Base-by-base conservation (phyloP, 2,888 invertebrate genomes). In the Eristalinus sepulchralis region DNA sequence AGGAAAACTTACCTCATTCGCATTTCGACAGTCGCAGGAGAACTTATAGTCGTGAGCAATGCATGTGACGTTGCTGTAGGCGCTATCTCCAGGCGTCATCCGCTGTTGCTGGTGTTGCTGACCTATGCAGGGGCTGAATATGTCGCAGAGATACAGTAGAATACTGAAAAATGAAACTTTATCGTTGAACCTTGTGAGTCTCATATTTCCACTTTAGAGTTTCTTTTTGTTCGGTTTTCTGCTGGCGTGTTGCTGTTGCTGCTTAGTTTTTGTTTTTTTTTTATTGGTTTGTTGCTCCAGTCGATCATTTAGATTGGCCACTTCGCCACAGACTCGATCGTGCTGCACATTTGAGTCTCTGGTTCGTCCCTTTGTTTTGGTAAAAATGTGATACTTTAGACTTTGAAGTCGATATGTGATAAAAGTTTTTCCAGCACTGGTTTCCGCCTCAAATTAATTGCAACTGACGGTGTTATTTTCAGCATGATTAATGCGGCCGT, bases 1-100 rank as follows among this genome's bases (percentile, higher is more conserved):
- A 1, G 34, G 36, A n/a, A 60, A 70, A 90, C 90, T 90, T 89
- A 93, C 93, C 91, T 90, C 90, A 27, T 91, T 89, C 36, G 83
- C 85, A 89, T 91, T 90, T 76, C 90, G 89, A 88, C 93, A 93
- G 88, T 93, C 92, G 66, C 93, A 93, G 77, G 91, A 91, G 77
- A 90, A 91, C 85, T 91, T 91, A 13, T 90, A 90, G 55, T 92
- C 92, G 72, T 91, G 91, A 27, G 90, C 89, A 73, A 90, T 89
- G 83, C 92, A 92, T 67, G 71, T 90, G 64, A 91, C 90, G 89
- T 91, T 92, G 66, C 33, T 75, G 66, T 63, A 83, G 67, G 75
- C 78, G 72, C 60, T 57, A 57, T 78, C 55, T 62, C 27, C 57
- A 24, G 57, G 68, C 67, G 60, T 64, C 55, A 64, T 53, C 85